Base-by-base conservation (phyloP, 2,113 vertebrate genomes). In the Cyanocitta stelleri region DNA sequence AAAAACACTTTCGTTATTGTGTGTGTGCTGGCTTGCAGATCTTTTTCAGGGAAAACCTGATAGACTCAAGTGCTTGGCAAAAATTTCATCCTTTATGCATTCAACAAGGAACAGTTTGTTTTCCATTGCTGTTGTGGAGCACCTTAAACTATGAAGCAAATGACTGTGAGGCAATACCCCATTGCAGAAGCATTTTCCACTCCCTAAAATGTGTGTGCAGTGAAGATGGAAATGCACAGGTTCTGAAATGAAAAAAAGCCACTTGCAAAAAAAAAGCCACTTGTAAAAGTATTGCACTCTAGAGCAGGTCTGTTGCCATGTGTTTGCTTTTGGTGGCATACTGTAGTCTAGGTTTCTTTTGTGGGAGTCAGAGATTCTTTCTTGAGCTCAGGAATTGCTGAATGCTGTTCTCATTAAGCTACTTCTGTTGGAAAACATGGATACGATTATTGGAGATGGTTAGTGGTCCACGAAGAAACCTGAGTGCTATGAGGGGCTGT, bases 41-140 rank as follows among this genome's bases (percentile, higher is more conserved):
- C 30, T 77, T 52, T 96, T 94, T 78, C 52, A 73, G 27, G 37
- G 83, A 82, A 89, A 84, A 66, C 9, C 35, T 66, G 83, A 81
- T 93, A 94, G 58, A 84, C 37, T 78, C 0, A 10, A 85, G 33
- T 58, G 21, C 22, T 81, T 88, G 66, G 56, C 69, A 89, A 92
- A 93, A 90, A 51, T 32, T n/a, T 73, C 12, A 71, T 87, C 41
- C 41, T 29, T 75, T 68, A 11, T 27, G n/a, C 32, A 30, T 79
- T 93, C 69, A 83, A 21, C 76, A 95, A 86, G 67, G 68, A 84
- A 26, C 41, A 84, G 52, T 58, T 93, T 83, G 52, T 95, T 93
- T 90, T 68, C 80, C 15, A 6, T 27, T 85, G 56, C 39, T 84
- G 63, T 43, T 82, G 29, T 58, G 51, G 21, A 69, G 37, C 72